Evolutionary conservation across 2,888 invertebrate species (phyloP).

Genomic region (Ennomos erosarius): DNA sequence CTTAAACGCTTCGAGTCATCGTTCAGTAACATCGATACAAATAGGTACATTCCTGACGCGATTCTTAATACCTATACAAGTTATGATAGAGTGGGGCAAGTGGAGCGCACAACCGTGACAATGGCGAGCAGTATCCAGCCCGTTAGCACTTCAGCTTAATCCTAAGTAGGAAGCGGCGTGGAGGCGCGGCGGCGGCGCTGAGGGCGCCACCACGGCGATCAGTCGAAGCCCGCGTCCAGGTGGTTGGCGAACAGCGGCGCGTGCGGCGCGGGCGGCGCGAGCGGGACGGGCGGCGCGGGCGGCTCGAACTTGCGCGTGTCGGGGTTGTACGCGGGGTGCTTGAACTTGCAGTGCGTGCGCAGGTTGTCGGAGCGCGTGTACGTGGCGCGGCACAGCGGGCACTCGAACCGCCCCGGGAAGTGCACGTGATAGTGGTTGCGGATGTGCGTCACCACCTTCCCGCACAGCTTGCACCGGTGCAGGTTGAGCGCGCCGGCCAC

Average conservation of each 20-base stretch:
- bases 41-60: conserved; percentile 68
- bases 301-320: conserved; percentile 95
- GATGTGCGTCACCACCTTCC: conserved; percentile 97
- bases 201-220: conserved; percentile 73
- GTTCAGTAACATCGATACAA: conserved; percentile 70
- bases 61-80: conserved; percentile 55
- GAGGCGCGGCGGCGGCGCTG: conserved; percentile 53
- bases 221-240: conserved; percentile 68
- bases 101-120: conserved; percentile 83
- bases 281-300: conserved; percentile 82
- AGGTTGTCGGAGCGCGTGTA: conserved; percentile 97
- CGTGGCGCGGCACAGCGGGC: conserved; percentile 95
- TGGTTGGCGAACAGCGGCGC: conserved; percentile 23
- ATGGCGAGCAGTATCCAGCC: conserved; percentile 61
- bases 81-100: conserved; percentile 80
- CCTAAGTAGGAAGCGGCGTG: conserved; percentile 77
- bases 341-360: conserved; percentile 96
- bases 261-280: conserved; percentile 77
- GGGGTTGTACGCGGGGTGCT: conserved; percentile 94
- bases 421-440: conserved; percentile 97
- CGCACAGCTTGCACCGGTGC: conserved; percentile 97
- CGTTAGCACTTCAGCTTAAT: conserved; percentile 83
- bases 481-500: conserved; percentile 96
- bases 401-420: conserved; percentile 96
- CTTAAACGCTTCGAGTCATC: conserved; percentile 75